These are phyloP conservation scores for Eupristina koningsbergeri DNA, from an alignment of 1,140 invertebrate species.

Conservation along the genomic window DNA sequence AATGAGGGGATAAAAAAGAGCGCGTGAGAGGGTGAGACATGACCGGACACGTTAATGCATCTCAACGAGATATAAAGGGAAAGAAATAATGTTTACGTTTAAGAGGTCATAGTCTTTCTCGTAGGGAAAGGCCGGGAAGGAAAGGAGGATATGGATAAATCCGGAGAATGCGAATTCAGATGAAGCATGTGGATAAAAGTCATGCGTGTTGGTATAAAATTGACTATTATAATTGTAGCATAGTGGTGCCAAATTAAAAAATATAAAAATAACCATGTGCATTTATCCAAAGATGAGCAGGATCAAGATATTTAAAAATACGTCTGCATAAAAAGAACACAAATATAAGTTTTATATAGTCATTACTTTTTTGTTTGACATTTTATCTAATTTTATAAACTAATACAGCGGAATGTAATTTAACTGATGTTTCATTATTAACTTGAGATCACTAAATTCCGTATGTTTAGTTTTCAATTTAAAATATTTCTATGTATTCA, in stretches of 20 bases:
- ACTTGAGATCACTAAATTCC: too few species aligned
- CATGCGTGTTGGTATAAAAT: background rate
- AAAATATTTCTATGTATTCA: too few species aligned
- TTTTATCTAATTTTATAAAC: too few species aligned
- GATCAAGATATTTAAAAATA: background rate
- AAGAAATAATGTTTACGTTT: constrained; percentile 17
- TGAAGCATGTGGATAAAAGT: background rate
- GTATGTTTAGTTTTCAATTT: too few species aligned
- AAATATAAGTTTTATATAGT: too few species aligned
- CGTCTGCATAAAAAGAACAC: too few species aligned
- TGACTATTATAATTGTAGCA: background rate
- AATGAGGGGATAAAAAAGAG: background rate
- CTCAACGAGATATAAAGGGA: constrained; percentile 6
- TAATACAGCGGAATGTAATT: too few species aligned
- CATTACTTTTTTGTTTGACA: too few species aligned
- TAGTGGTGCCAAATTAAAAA: background rate
- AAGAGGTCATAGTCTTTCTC: background rate
- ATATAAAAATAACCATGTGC: background rate
- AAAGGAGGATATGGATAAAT: background rate
- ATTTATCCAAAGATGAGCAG: background rate
- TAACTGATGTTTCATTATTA: too few species aligned
- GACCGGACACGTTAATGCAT: constrained; percentile 41
- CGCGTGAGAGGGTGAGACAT: constrained; percentile 7
- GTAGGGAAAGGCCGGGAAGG: background rate
- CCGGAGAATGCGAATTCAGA: background rate